Conservation (phyloP, 2,888 invertebrate genomes). For the Idaea biselata region DNA sequence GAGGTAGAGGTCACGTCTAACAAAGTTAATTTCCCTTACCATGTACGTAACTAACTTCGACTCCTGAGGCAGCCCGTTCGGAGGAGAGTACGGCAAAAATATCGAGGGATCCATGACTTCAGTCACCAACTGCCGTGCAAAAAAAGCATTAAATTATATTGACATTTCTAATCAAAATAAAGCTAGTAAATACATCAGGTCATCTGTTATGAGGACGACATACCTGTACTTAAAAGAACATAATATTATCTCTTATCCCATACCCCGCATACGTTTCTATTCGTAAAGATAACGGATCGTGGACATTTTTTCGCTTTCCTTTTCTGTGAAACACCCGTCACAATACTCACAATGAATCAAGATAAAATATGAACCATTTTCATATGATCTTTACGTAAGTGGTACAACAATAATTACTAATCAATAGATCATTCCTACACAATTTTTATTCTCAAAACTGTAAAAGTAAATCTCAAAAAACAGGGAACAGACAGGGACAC, state of each 20-base stretch:
- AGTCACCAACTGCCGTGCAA: slow-evolving; percentile 32
- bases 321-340: neutral
- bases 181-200: neutral
- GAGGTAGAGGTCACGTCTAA: neutral
- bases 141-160: neutral
- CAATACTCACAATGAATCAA: neutral
- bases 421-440: neutral
- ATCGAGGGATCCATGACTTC: slow-evolving; percentile 87
- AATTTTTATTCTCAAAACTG: neutral
- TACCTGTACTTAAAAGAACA: slow-evolving; percentile 12
- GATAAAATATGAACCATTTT: neutral
- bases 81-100: slow-evolving; percentile 82
- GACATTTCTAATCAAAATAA: neutral
- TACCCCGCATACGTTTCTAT: slow-evolving; percentile 8
- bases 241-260: slow-evolving; percentile 16
- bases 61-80: slow-evolving; percentile 89
- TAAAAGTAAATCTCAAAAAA: neutral
- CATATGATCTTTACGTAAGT: neutral
- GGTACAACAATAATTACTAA: neutral
- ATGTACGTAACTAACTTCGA: slow-evolving; percentile 92
- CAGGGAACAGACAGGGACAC: slow-evolving; percentile 36
- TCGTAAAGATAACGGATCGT: slow-evolving; percentile 6
- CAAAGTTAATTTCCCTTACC: slow-evolving; percentile 66
- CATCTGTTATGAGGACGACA: slow-evolving; percentile 4
- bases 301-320: slow-evolving; percentile 9